Evolutionary conservation across 2,888 invertebrate species (phyloP).

Genomic region (Sussaba pulchella): DNA sequence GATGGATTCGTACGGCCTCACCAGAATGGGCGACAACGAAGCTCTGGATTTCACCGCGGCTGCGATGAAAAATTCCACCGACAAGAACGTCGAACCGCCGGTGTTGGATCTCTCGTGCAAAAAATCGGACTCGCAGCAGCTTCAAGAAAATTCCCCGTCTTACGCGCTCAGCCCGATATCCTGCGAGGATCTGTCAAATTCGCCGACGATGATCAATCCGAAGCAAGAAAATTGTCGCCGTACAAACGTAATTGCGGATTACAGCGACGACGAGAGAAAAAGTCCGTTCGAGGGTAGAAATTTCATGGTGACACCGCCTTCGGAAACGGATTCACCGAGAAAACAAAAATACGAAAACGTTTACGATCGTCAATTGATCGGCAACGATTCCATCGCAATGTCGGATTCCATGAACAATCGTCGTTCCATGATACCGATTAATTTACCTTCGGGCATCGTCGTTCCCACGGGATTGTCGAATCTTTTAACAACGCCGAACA

Average conservation of each 20-base stretch:
- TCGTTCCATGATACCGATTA: constrained; percentile 64
- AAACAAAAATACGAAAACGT: constrained; percentile 71
- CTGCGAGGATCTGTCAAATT: constrained; percentile 54
- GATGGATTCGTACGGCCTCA: constrained; percentile 61
- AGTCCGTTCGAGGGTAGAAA: constrained; percentile 73
- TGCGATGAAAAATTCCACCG: constrained; percentile 18
- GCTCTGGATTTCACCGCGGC: constrained; percentile 70
- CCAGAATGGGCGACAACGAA: constrained; percentile 51
- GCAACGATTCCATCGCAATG: background rate
- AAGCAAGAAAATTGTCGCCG: constrained; percentile 20
- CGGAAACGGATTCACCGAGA: constrained; percentile 77
- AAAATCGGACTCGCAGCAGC: constrained; percentile 53
- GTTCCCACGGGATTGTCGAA: constrained; percentile 42
- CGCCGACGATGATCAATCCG: constrained; percentile 49
- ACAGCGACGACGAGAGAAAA: constrained; percentile 68
- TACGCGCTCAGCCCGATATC: constrained; percentile 64
- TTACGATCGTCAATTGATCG: constrained; percentile 52
- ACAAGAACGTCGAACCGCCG: constrained; percentile 65
- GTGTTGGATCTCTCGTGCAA: constrained; percentile 79
- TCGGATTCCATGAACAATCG: constrained; percentile 21
- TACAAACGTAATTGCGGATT: background rate
- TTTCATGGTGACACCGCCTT: constrained; percentile 78
- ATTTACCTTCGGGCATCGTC: constrained; percentile 57
- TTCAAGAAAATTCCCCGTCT: constrained; percentile 21
- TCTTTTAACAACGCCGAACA: background rate